phyloP scores from a whole-genome alignment of 2,797 vertebrate genomes.

The Avahi laniger region DNA sequence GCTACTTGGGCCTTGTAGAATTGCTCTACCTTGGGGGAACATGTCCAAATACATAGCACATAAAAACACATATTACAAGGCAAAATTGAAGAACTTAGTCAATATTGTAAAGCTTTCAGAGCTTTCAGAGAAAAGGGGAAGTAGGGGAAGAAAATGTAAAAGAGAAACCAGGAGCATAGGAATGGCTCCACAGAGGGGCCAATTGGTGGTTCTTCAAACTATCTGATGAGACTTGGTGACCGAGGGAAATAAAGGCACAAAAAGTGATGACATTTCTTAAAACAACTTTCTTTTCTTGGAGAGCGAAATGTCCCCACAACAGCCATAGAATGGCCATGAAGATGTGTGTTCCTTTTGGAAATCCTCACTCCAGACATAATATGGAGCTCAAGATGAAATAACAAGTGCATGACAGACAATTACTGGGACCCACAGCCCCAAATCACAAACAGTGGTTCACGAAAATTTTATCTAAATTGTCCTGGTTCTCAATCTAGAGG shows the following conservation, averaged over 20 bases:
- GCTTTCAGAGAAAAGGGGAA: background rate
- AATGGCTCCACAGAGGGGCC: background rate
- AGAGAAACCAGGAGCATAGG: background rate
- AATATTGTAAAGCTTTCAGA: background rate
- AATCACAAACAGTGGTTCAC: background rate
- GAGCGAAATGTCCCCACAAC: background rate
- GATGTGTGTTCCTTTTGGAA: background rate
- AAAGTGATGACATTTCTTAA: background rate
- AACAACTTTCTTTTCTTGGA: background rate
- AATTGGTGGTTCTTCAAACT: background rate
- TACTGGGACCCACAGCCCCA: background rate
- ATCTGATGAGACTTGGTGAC: background rate
- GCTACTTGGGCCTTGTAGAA: background rate
- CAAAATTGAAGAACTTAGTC: background rate
- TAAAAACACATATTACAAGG: slow-evolving; percentile 3
- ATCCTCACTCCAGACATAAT: background rate
- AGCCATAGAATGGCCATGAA: background rate
- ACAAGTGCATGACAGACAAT: background rate
- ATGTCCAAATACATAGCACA: background rate
- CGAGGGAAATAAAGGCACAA: background rate
- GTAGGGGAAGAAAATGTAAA: background rate
- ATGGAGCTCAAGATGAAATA: background rate
- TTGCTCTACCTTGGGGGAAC: slow-evolving; percentile 23
- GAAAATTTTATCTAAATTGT: background rate
- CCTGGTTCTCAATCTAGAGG: background rate